Percentiles rank a stretch among this genome's conserved stretches.
Evolutionary conservation across 2,797 vertebrate genomes (phyloP).

Genomic region (Ibycter americanus): DNA sequence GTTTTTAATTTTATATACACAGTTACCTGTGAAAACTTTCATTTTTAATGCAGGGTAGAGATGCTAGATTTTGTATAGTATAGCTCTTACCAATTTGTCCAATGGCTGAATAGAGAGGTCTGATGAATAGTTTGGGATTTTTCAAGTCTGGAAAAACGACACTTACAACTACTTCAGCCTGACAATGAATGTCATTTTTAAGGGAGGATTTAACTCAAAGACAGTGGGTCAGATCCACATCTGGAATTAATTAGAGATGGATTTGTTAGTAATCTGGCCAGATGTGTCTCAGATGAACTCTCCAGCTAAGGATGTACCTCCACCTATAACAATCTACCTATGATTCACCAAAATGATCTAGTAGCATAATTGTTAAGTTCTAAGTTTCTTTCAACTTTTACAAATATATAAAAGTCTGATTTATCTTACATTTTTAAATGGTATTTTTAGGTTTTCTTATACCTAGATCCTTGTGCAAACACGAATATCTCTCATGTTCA

Average conservation of each 20-base stretch:
- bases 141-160: neutral
- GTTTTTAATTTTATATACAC: neutral
- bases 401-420: neutral
- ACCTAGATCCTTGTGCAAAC: neutral
- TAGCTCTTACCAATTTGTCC: neutral
- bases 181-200: neutral
- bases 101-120: neutral
- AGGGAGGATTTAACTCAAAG: neutral
- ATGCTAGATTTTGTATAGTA: neutral
- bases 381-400: neutral
- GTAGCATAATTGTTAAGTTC: neutral
- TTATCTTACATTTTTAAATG: neutral
- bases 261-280: neutral
- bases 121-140: neutral
- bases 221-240: neutral
- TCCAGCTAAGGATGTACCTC: neutral
- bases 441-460: neutral
- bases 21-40: neutral
- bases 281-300: neutral
- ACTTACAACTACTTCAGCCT: neutral
- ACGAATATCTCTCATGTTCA: neutral
- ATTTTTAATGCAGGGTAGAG: neutral
- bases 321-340: neutral
- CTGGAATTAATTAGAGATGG: neutral
- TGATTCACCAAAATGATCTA: neutral